Base-by-base conservation (phyloP, 2,888 invertebrate genomes). In the Mythimna loreyi region DNA sequence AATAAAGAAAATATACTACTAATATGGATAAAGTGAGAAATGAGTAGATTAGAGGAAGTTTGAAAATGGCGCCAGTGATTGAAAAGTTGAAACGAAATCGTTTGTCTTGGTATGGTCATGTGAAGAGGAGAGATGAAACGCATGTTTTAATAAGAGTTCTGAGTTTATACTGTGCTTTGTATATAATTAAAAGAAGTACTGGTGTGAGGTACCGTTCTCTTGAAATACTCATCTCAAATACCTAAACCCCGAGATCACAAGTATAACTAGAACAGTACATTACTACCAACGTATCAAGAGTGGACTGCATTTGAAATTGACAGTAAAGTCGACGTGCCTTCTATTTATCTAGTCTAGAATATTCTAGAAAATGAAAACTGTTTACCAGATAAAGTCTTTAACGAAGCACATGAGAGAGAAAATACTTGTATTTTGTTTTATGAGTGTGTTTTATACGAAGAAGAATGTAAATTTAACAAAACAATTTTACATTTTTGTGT, bases 301-400 rank as follows among this genome's bases (percentile, higher is more conserved):
- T 45, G 58, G 43, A 71, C 71, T 47, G 72, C 71, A 74, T 71
- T 53, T 77, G 72, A 70, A 70, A 61, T 28, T 71, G 78, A 77
- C 63, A 57, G 49, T 28, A 8, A 21, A 16, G 23, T 53, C 53
- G 36, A 28, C 50, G 36, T 43, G 19, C 19, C 43, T 70, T 33
- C 72, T 45, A 55, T 74, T 71, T 71, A 25, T 66, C 47, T 66
- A 25, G 40, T 66, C 47, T 66, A 25, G 40, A 53, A 65, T 49
- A 55, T 70, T 78, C 49, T 56, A 56, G 64, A 78, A 71, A 59
- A 71, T 50, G 49, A 36, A 63, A 59, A 58, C 25, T 6, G 49
- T 59, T 59, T 25, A 25, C 25, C 45, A 40, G 55, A 62, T 62
- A 70, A 45, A 7, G 43, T 63, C 16, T 53, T 25, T 40, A n/a